Percentiles rank a stretch among this genome's conserved stretches.
These are phyloP conservation scores for Zaprionus gabonicus DNA, from an alignment of 1,140 invertebrate genomes.

Conservation along the genomic window DNA sequence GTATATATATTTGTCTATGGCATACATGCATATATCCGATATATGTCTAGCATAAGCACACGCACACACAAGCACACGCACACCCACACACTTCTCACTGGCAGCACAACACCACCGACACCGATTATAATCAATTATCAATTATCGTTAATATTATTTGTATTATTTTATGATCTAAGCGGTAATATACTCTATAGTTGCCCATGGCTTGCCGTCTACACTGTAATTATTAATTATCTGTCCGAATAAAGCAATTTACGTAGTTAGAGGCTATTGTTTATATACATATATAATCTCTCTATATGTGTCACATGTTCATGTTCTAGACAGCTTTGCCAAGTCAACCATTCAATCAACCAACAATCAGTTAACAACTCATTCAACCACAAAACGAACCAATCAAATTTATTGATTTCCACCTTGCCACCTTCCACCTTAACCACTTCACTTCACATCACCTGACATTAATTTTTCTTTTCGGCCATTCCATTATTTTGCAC, in stretches of 20 bases:
- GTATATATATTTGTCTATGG: conserved; percentile 15
- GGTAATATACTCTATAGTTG: conserved; percentile 14
- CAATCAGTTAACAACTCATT: not conserved
- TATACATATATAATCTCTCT: conserved; percentile 9
- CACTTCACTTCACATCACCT: not conserved
- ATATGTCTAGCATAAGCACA: conserved; percentile 29
- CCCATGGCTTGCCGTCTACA: conserved; percentile 25
- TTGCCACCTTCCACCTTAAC: not conserved
- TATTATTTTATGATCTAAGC: conserved; percentile 28
- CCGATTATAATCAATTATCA: conserved; percentile 4
- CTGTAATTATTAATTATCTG: conserved; percentile 50
- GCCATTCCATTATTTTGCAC: conserved; percentile 58
- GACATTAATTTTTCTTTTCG: conserved; percentile 29
- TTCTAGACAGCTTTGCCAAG: conserved; percentile 19
- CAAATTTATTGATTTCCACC: conserved; percentile 2
- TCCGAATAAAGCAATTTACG: conserved; percentile 46
- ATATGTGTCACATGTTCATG: conserved; percentile 3
- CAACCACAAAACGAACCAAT: not conserved
- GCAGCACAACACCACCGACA: conserved; percentile 54
- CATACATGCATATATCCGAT: conserved; percentile 18
- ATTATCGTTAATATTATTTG: conserved; percentile 8
- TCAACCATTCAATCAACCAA: not conserved
- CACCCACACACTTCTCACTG: too few relatives aligned
- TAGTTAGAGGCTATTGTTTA: conserved; percentile 21
- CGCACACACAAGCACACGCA: conserved; percentile 13